These are phyloP conservation scores for Umimayanthus chanpuru DNA, from an alignment of 92 coral and sea anemone genomes.

Conservation along the genomic window DNA sequence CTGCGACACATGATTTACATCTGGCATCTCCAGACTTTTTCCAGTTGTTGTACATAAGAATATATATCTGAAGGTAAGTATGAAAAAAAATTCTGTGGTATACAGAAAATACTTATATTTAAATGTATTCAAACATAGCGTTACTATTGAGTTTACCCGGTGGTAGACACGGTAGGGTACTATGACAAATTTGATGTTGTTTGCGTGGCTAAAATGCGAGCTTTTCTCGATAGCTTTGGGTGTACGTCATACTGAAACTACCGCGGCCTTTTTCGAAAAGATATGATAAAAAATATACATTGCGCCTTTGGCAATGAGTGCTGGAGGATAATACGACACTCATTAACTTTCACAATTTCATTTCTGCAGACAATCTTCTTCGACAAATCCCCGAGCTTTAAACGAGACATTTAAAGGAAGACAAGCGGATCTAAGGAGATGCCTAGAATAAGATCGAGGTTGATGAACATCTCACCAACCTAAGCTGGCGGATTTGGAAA, in stretches of 20 bases:
- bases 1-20: not conserved
- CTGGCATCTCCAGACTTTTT: not conserved
- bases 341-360: not conserved
- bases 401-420: no score
- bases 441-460: not conserved
- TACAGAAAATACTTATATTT: no score
- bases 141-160: not conserved
- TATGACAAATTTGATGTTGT: not conserved
- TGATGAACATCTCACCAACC: not conserved
- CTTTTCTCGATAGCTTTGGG: not conserved
- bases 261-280: not conserved
- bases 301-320: conserved; percentile 1
- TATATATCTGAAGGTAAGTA: not conserved
- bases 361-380: not conserved
- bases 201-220: not conserved
- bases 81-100: not conserved
- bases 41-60: not conserved
- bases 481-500: no score
- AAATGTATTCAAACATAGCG: no score
- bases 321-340: not conserved
- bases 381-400: not conserved
- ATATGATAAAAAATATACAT: not conserved
- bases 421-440: no score
- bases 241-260: not conserved
- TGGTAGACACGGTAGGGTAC: not conserved